A percentile compares a stretch with the other conserved stretches of the same genome.
Conservation (phyloP, 2,797 vertebrate genomes). For the Bovichtus diacanthus region DNA sequence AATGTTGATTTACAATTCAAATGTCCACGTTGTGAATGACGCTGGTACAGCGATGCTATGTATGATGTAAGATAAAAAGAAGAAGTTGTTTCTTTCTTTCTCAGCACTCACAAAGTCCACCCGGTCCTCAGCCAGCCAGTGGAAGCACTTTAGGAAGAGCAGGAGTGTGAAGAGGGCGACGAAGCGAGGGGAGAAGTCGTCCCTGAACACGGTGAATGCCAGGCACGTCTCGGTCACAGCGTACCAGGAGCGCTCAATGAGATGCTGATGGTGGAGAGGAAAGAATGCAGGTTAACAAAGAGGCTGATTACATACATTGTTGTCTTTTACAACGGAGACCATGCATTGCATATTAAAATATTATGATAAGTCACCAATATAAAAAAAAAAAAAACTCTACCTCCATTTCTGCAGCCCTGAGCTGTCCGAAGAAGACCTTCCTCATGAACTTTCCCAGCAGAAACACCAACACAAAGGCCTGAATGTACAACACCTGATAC, state of each 20-base stretch:
- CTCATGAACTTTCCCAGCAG: conserved; percentile 97
- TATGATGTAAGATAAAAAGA: neutral
- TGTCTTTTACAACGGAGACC: neutral
- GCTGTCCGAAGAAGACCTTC: conserved; percentile 96
- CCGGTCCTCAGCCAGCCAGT: conserved; percentile 97
- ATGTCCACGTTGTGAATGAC: too few relatives aligned
- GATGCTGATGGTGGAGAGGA: conserved; percentile 84
- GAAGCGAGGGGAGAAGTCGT: conserved; percentile 98
- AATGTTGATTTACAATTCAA: too few relatives aligned
- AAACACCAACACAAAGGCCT: conserved; percentile 96
- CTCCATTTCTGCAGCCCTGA: conserved; percentile 98
- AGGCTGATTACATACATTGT: neutral
- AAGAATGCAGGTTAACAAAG: conserved; percentile 1
- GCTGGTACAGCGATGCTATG: neutral
- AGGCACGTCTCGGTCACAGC: conserved; percentile 97
- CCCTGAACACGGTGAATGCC: conserved; percentile 98
- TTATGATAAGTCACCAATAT: neutral
- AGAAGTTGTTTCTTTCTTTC: neutral
- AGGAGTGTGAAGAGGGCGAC: conserved; percentile 98
- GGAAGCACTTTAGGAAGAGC: conserved; percentile 98
- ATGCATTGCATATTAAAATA: neutral
- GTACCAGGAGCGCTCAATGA: conserved; percentile 98
- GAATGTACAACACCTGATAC: conserved; percentile 93
- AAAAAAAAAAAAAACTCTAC: conserved; percentile 64
- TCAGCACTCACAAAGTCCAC: conserved; percentile 94